Evolutionary conservation across 2,113 vertebrate species (phyloP).

Genomic region (Pelobates fuscus): DNA sequence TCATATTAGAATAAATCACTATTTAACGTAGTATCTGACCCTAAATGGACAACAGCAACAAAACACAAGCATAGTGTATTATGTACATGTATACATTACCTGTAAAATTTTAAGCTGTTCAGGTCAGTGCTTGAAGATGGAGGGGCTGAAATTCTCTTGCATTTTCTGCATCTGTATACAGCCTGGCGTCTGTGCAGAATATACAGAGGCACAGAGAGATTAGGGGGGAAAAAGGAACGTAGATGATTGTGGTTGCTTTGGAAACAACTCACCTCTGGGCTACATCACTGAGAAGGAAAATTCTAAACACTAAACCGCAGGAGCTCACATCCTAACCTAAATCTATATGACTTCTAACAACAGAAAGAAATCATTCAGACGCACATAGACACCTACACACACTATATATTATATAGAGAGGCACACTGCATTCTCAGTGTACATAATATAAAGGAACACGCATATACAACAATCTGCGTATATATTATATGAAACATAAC

Average conservation of each 20-base stretch:
- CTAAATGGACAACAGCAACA: no score
- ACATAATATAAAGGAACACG: no score
- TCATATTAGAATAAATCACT: no score
- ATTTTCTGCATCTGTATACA: conserved; percentile 26
- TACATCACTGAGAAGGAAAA: conserved; percentile 8
- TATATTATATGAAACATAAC: no score
- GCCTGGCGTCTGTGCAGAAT: conserved; percentile 16
- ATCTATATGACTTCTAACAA: no score
- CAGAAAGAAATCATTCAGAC: no score
- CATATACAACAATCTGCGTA: no score
- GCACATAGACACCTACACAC: no score
- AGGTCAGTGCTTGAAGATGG: not conserved
- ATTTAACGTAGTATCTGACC: no score
- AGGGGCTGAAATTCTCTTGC: conserved; percentile 3
- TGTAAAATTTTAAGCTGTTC: not conserved
- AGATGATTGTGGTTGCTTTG: conserved; percentile 42
- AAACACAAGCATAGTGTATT: no score
- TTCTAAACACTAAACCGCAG: not conserved
- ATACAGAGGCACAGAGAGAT: conserved; percentile 9
- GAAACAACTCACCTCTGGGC: conserved; percentile 36
- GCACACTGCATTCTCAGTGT: no score
- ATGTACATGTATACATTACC: conserved; percentile 13
- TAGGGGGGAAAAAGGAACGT: not conserved
- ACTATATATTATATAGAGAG: no score
- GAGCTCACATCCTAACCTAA: not conserved